Conservation (phyloP, 2,888 invertebrate species). For the Ganaspis brasiliensis region DNA sequence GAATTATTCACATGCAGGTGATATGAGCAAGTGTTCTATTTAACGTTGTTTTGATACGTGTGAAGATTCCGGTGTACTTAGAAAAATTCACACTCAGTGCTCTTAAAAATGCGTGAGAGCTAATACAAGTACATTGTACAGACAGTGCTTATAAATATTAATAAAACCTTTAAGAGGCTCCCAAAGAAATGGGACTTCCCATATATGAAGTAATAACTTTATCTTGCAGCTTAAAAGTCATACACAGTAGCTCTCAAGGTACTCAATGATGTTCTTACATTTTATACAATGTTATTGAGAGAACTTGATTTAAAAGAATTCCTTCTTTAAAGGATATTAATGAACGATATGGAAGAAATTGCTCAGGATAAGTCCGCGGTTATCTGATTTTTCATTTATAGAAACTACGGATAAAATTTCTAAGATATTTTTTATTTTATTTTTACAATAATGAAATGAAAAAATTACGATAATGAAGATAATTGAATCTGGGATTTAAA, state of each 20-base stretch:
- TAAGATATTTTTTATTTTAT: too few relatives aligned
- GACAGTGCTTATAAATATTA: neutral
- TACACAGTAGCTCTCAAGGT: slow-evolving; percentile 6
- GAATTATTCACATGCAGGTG: neutral
- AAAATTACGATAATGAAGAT: too few relatives aligned
- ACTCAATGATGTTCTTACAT: slow-evolving; percentile 1
- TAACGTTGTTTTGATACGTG: neutral
- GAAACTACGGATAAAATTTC: too few relatives aligned
- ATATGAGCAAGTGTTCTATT: slow-evolving; percentile 28
- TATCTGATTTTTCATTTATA: too few relatives aligned
- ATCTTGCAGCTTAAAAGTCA: neutral
- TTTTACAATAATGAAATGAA: neutral
- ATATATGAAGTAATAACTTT: neutral
- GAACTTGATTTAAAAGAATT: too few relatives aligned
- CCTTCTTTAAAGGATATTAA: too few relatives aligned
- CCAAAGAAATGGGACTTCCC: neutral
- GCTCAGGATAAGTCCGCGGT: neutral
- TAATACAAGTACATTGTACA: neutral
- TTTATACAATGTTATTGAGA: neutral
- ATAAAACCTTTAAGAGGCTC: neutral
- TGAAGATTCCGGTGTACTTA: slow-evolving; percentile 13
- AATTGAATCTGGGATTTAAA: too few relatives aligned
- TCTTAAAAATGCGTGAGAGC: neutral
- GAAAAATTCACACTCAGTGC: neutral
- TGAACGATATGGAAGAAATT: neutral